phyloP scores from a whole-genome alignment of 2,888 invertebrate species.

The Hirtodrosophila cameraria region DNA sequence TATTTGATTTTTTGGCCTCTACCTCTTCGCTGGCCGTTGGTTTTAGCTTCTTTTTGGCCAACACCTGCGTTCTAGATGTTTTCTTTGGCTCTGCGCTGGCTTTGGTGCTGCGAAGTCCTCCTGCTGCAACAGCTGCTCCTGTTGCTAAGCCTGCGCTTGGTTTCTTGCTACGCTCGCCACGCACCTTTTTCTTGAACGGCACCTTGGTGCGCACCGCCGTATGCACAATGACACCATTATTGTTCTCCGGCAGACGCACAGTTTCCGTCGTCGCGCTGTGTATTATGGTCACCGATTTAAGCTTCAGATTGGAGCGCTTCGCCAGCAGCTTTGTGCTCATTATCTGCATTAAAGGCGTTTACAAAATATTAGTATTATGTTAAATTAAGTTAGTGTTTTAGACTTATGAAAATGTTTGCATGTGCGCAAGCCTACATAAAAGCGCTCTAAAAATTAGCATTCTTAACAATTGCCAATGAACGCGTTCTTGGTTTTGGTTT shows the following conservation, averaged over 20 bases:
- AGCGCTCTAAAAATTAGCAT: constrained; percentile 39
- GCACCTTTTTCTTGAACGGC: constrained; percentile 93
- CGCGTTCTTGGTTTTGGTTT: constrained; percentile 21
- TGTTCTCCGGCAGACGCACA: constrained; percentile 91
- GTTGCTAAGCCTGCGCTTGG: constrained; percentile 25
- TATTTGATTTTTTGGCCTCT: constrained; percentile 82
- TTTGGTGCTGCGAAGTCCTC: constrained; percentile 43
- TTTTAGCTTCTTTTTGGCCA: constrained; percentile 57
- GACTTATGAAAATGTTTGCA: neutral
- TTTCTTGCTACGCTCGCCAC: constrained; percentile 81
- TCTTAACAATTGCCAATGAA: constrained; percentile 24
- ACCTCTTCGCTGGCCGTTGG: constrained; percentile 77
- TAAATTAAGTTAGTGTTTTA: too few species aligned
- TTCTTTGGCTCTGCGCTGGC: constrained; percentile 66
- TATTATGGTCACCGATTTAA: constrained; percentile 94
- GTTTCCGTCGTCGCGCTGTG: constrained; percentile 96
- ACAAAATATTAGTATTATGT: too few species aligned
- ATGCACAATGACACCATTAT: constrained; percentile 91
- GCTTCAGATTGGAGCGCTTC: constrained; percentile 91
- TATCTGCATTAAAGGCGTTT: constrained; percentile 88
- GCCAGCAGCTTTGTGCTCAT: constrained; percentile 92
- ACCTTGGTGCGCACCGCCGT: constrained; percentile 94
- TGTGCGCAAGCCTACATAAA: constrained; percentile 36
- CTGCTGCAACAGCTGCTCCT: constrained; percentile 62
- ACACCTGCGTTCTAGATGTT: constrained; percentile 38